phyloP scores from a whole-genome alignment of 1,140 invertebrate genomes.

The Bombus confusus region DNA sequence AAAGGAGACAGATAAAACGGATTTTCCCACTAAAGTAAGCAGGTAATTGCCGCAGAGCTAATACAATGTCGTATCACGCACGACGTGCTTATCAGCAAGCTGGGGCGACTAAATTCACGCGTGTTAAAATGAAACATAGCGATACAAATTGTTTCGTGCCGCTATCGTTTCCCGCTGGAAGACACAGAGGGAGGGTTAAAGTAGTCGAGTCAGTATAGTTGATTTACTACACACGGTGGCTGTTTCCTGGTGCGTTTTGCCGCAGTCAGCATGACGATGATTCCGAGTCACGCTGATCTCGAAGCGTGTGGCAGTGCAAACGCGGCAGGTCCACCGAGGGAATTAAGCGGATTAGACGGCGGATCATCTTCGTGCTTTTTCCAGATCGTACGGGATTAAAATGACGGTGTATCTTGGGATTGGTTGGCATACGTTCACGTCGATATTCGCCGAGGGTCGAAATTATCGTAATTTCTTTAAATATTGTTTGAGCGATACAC shows the following conservation, averaged over 20 bases:
- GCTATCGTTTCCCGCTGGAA: conserved; percentile 38
- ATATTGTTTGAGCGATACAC: neutral
- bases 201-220: conserved; percentile 57
- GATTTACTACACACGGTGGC: conserved; percentile 56
- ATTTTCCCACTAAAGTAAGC: neutral
- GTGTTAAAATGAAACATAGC: conserved; percentile 24
- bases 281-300: conserved; percentile 22
- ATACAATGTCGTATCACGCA: neutral
- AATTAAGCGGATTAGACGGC: conserved; percentile 4
- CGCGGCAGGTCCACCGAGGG: conserved; percentile 9
- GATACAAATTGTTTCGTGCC: conserved; percentile 56
- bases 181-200: conserved; percentile 38
- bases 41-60: neutral
- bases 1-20: neutral
- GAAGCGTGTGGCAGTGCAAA: neutral
- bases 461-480: neutral
- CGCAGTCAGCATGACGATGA: conserved; percentile 54
- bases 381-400: conserved; percentile 4
- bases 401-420: neutral
- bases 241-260: conserved; percentile 24
- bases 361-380: conserved; percentile 7
- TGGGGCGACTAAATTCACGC: neutral
- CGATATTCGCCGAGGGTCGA: neutral
- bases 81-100: neutral
- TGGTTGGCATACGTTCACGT: neutral